Percentiles rank a stretch among this genome's conserved stretches.
Evolutionary conservation across 2,797 vertebrate genomes (phyloP).

Genomic region (Notolepis coatsorum): DNA sequence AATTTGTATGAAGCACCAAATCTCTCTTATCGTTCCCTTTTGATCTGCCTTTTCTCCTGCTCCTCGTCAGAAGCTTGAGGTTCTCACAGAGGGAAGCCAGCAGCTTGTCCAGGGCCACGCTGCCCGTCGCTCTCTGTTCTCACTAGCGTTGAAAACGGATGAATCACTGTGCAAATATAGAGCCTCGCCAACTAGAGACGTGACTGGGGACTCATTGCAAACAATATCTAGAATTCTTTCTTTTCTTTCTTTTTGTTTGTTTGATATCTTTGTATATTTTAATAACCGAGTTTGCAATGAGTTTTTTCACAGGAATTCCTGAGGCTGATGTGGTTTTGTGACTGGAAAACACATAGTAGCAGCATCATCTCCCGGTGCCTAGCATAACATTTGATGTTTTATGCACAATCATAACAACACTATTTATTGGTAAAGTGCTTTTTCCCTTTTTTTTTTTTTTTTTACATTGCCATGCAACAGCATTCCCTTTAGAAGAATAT

Average conservation of each 20-base stretch:
- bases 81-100: not conserved
- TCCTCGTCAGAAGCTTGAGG: not conserved
- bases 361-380: not conserved
- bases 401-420: conserved; percentile 14
- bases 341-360: not conserved
- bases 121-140: no score
- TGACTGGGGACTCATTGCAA: not conserved
- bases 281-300: not conserved
- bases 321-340: not conserved
- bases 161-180: not conserved
- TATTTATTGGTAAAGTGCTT: conserved; percentile 39
- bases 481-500: not conserved
- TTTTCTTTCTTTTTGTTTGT: conserved; percentile 1
- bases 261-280: not conserved
- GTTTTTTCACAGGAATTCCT: not conserved
- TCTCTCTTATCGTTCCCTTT: not conserved
- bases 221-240: not conserved
- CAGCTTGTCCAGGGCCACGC: conserved; percentile 6
- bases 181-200: conserved; percentile 4
- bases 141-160: not conserved
- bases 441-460: conserved; percentile 13
- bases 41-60: conserved; percentile 1
- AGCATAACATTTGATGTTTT: conserved; percentile 13
- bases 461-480: conserved; percentile 2
- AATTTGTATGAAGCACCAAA: conserved; percentile 9